These are phyloP conservation scores for Perognathus longimembris DNA, from an alignment of 2,113 vertebrate genomes.

Conservation along the genomic window DNA sequence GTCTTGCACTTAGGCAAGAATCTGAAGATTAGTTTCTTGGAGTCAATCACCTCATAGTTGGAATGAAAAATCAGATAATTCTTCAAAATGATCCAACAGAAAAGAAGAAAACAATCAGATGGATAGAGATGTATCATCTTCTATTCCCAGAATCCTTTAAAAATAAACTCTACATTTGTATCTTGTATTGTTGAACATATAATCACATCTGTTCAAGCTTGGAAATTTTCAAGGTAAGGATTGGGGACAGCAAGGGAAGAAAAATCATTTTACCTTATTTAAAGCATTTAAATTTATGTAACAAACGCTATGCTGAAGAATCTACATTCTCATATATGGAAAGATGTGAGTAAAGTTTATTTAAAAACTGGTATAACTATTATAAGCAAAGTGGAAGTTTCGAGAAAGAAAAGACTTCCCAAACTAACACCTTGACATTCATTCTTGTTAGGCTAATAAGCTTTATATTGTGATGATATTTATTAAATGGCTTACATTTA, in stretches of 20 bases:
- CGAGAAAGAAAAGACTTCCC: background rate
- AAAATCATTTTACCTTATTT: conserved; percentile 1
- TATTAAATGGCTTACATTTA: background rate
- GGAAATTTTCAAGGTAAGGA: conserved; percentile 31
- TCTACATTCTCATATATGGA: background rate
- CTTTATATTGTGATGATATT: background rate
- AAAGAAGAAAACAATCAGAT: conserved; percentile 24
- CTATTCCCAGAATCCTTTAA: conserved; percentile 28
- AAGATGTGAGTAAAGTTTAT: background rate
- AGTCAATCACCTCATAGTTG: background rate
- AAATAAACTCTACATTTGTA: conserved; percentile 27
- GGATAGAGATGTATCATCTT: background rate
- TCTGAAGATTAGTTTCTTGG: conserved; percentile 30
- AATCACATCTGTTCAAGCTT: conserved; percentile 15
- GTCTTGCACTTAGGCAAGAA: background rate
- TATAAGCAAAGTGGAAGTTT: background rate
- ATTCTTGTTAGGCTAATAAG: background rate
- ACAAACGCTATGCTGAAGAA: background rate
- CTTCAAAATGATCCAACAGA: background rate
- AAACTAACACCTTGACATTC: background rate
- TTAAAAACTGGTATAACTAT: background rate
- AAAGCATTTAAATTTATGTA: background rate
- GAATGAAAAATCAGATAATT: conserved; percentile 41
- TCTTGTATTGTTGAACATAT: conserved; percentile 1
- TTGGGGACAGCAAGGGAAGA: background rate